A percentile compares a stretch with the other conserved stretches of the same genome.
phyloP scores from a whole-genome alignment of 2,888 invertebrate genomes.

The Tanypteryx hageni region DNA sequence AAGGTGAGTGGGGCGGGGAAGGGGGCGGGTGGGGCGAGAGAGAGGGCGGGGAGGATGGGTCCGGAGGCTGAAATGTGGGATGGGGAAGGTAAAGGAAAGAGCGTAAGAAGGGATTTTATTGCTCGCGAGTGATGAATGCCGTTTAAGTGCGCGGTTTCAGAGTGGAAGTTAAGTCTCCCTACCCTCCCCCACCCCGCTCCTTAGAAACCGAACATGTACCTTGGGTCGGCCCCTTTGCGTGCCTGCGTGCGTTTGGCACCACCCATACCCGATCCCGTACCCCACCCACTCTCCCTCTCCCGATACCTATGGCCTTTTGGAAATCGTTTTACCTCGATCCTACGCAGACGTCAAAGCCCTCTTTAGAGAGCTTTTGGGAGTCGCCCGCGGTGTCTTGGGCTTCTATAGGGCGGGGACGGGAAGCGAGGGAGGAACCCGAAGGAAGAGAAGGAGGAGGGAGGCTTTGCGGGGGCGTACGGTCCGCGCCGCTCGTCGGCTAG shows the following conservation, averaged over 20 bases:
- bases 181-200: background rate
- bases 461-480: slow-evolving; percentile 59
- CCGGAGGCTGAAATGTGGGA: background rate
- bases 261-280: background rate
- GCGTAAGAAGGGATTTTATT: background rate
- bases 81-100: background rate
- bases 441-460: background rate
- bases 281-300: background rate
- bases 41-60: background rate
- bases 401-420: background rate
- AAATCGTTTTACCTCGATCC: background rate
- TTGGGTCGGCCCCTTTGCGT: background rate
- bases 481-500: slow-evolving; percentile 72
- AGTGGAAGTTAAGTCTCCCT: background rate
- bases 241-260: slow-evolving; percentile 48
- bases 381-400: too few relatives aligned
- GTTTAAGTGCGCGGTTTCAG: background rate
- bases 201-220: background rate
- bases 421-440: background rate
- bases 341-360: slow-evolving; percentile 10
- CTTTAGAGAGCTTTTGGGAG: background rate
- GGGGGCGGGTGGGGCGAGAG: background rate
- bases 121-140: slow-evolving; percentile 28
- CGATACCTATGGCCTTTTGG: background rate
- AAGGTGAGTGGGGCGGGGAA: background rate